These are phyloP conservation scores for Hemibagrus wyckioides DNA, from an alignment of 2,113 vertebrate species.

Conservation along the genomic window DNA sequence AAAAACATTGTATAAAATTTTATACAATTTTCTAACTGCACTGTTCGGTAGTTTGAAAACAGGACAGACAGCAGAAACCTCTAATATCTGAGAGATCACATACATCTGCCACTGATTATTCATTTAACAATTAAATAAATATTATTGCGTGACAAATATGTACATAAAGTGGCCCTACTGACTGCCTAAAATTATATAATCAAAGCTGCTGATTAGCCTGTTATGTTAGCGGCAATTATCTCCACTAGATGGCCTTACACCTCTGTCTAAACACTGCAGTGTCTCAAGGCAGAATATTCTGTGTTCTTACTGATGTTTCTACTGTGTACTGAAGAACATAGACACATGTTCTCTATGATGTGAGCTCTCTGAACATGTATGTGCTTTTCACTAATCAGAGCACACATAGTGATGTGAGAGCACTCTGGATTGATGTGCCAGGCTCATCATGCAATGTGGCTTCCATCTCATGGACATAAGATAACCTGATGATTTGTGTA, in stretches of 20 bases:
- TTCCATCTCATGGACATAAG: not conserved
- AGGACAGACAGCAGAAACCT: not conserved
- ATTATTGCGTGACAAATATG: not conserved
- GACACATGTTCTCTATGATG: not conserved
- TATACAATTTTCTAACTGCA: too few species aligned
- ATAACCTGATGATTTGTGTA: not conserved
- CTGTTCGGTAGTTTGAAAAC: not conserved
- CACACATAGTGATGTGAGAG: not conserved
- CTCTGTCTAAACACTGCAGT: not conserved
- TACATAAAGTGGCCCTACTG: not conserved
- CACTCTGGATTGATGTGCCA: not conserved
- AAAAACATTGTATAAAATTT: too few species aligned
- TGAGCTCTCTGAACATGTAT: not conserved
- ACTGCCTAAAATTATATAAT: not conserved
- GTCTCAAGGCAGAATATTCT: not conserved
- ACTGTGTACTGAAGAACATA: not conserved
- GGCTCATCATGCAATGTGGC: not conserved
- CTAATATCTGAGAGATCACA: not conserved
- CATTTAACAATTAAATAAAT: not conserved
- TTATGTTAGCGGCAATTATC: not conserved
- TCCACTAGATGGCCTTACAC: slow-evolving; percentile 39
- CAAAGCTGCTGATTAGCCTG: not conserved
- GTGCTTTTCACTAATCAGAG: not conserved
- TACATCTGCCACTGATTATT: not conserved
- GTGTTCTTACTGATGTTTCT: not conserved